Conservation (phyloP, 2,797 vertebrate genomes). For the Coregonus ussuriensis region DNA sequence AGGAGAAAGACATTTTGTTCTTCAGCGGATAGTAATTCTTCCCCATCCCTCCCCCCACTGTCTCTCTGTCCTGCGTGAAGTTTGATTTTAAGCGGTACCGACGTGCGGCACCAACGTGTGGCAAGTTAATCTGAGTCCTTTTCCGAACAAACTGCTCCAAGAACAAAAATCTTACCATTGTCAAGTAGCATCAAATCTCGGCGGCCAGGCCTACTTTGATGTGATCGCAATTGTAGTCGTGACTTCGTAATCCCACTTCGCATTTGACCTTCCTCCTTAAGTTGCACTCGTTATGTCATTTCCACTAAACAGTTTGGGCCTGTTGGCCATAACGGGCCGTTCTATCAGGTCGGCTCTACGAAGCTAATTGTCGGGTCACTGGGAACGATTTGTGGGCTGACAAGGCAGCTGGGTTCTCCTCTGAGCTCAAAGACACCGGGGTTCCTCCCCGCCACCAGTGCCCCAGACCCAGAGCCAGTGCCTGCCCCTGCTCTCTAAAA, state of each 20-base stretch:
- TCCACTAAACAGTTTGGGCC: slow-evolving; percentile 56
- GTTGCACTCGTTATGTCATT: slow-evolving; percentile 61
- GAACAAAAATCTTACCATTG: slow-evolving; percentile 68
- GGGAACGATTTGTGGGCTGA: slow-evolving; percentile 47
- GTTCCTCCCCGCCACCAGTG: slow-evolving; percentile 25
- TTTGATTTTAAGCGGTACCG: slow-evolving; percentile 70
- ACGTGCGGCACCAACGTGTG: slow-evolving; percentile 67
- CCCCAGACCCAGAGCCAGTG: slow-evolving; percentile 29
- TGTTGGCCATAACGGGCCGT: slow-evolving; percentile 52
- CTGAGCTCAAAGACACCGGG: slow-evolving; percentile 23
- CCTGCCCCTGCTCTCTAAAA: slow-evolving; percentile 50
- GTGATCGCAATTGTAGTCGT: slow-evolving; percentile 63
- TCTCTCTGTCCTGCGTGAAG: slow-evolving; percentile 34
- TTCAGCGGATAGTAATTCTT: slow-evolving; percentile 28
- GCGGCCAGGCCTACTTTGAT: slow-evolving; percentile 72
- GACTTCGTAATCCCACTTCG: slow-evolving; percentile 75
- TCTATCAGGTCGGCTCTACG: slow-evolving; percentile 48
- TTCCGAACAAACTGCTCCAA: slow-evolving; percentile 57
- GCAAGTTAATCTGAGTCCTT: slow-evolving; percentile 68
- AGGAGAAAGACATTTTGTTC: slow-evolving; percentile 68
- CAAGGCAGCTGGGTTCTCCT: slow-evolving; percentile 26
- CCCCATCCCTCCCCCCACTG: slow-evolving; percentile 31
- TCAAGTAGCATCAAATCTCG: slow-evolving; percentile 76
- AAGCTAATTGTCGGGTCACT: slow-evolving; percentile 48
- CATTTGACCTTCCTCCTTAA: slow-evolving; percentile 66